Conservation (phyloP, 1,140 invertebrate genomes). For the Melitaea cinxia region DNA sequence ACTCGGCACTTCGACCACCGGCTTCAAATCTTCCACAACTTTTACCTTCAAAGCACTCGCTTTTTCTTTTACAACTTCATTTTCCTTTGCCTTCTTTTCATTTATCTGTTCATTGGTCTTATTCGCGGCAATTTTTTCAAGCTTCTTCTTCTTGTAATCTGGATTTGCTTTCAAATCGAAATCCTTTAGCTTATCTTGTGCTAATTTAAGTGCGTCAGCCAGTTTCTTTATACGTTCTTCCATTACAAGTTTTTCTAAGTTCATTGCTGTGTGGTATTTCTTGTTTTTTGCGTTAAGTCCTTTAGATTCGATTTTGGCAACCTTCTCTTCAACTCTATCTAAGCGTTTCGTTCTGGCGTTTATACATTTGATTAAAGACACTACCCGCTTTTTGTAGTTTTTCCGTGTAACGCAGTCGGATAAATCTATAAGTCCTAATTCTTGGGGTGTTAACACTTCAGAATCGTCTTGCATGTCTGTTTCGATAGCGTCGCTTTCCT, state of each 20-base stretch:
- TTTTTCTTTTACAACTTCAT: too few relatives aligned
- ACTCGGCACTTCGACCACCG: conserved; percentile 67
- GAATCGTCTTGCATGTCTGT: conserved; percentile 56
- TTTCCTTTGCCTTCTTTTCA: conserved; percentile 19
- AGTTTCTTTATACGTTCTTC: conserved; percentile 54
- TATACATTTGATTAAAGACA: conserved; percentile 51
- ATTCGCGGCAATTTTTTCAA: conserved; percentile 28
- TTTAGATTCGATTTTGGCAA: conserved; percentile 53
- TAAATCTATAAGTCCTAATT: conserved; percentile 56
- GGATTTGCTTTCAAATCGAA: conserved; percentile 46
- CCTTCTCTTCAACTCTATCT: conserved; percentile 54
- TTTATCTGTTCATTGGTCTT: conserved; percentile 45
- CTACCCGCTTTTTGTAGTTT: conserved; percentile 55
- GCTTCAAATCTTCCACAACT: conserved; percentile 51
- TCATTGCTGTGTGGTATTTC: conserved; percentile 63
- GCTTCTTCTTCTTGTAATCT: conserved; percentile 48
- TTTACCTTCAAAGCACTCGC: conserved; percentile 40
- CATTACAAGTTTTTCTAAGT: conserved; percentile 53
- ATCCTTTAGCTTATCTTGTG: conserved; percentile 62
- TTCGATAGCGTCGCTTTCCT: conserved; percentile 65
- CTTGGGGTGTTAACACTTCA: conserved; percentile 52
- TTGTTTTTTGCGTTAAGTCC: conserved; percentile 59
- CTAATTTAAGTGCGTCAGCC: conserved; percentile 45
- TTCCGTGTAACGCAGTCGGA: conserved; percentile 51
- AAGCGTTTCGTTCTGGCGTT: conserved; percentile 48